Evolutionary conservation across 2,888 invertebrate species (phyloP).

Genomic region (Esperia sulphurella): DNA sequence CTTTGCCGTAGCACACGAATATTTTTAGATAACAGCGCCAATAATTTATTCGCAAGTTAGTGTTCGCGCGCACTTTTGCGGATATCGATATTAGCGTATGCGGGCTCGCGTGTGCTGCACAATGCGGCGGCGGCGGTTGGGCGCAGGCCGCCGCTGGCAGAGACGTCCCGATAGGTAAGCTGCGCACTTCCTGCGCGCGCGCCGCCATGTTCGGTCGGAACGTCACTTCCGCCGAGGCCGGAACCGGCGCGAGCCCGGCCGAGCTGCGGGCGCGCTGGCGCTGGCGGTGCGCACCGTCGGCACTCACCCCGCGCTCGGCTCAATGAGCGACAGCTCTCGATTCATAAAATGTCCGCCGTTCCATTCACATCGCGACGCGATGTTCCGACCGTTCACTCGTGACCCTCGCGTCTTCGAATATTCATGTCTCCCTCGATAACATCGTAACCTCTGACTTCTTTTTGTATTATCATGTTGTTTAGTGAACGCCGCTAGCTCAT

Average conservation of each 20-base stretch:
- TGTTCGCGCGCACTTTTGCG: conserved; percentile 74
- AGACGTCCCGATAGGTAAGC: conserved; percentile 77
- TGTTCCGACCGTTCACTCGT: conserved; percentile 73
- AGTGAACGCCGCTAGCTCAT: conserved; percentile 59
- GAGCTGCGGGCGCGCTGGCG: conserved; percentile 40
- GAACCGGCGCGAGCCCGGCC: conserved; percentile 51
- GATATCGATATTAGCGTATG: conserved; percentile 63
- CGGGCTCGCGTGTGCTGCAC: conserved; percentile 19
- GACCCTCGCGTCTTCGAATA: conserved; percentile 78
- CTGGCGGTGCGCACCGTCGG: conserved; percentile 37
- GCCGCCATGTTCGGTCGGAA: conserved; percentile 74
- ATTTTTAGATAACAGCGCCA: conserved; percentile 77
- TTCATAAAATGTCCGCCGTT: conserved; percentile 77
- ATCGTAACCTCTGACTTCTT: conserved; percentile 76
- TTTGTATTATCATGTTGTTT: conserved; percentile 72
- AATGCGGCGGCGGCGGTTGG: conserved; percentile 31
- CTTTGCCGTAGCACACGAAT: conserved; percentile 69
- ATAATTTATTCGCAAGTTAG: conserved; percentile 75
- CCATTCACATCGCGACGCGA: conserved; percentile 75
- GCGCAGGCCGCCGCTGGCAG: conserved; percentile 49
- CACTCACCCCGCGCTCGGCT: conserved; percentile 42
- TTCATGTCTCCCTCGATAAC: conserved; percentile 78
- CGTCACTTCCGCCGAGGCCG: conserved; percentile 74
- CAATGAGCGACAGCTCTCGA: conserved; percentile 74
- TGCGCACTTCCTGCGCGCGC: conserved; percentile 78